Evolutionary conservation across 2,888 invertebrate species (phyloP).

Genomic region (Drosophila phalerata): DNA sequence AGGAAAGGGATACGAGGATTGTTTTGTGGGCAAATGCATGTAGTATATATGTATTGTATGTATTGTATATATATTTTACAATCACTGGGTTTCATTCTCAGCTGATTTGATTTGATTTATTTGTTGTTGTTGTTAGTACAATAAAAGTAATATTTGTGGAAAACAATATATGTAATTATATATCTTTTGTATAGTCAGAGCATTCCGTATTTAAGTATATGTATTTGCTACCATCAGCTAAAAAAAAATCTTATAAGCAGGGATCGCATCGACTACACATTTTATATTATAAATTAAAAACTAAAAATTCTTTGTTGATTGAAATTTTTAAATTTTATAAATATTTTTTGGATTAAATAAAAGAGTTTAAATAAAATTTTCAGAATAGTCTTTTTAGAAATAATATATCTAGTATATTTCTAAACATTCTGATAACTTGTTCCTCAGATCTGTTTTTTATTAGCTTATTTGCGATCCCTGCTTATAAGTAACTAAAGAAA

Average conservation of each 20-base stretch:
- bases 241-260: slow-evolving; percentile 55
- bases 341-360: too few species aligned
- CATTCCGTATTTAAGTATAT: slow-evolving; percentile 64
- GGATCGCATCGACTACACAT: background rate
- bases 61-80: slow-evolving; percentile 5
- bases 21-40: slow-evolving; percentile 18
- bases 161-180: slow-evolving; percentile 46
- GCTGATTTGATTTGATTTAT: slow-evolving; percentile 14
- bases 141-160: slow-evolving; percentile 27
- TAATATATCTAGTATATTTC: too few species aligned
- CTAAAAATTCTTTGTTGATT: too few species aligned
- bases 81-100: slow-evolving; percentile 33
- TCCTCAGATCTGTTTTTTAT: background rate
- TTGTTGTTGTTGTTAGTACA: slow-evolving; percentile 28
- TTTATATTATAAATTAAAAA: background rate
- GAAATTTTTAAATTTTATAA: too few species aligned
- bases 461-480: background rate
- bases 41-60: slow-evolving; percentile 25
- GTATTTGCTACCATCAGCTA: slow-evolving; percentile 53
- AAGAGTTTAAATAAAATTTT: too few species aligned
- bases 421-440: too few species aligned
- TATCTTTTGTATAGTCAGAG: slow-evolving; percentile 43
- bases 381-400: too few species aligned
- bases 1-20: slow-evolving; percentile 20
- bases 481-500: slow-evolving; percentile 47